Percentiles rank a stretch among this genome's conserved stretches.
Evolutionary conservation across 2,113 vertebrate species (phyloP).

Genomic region (Jacana jacana): DNA sequence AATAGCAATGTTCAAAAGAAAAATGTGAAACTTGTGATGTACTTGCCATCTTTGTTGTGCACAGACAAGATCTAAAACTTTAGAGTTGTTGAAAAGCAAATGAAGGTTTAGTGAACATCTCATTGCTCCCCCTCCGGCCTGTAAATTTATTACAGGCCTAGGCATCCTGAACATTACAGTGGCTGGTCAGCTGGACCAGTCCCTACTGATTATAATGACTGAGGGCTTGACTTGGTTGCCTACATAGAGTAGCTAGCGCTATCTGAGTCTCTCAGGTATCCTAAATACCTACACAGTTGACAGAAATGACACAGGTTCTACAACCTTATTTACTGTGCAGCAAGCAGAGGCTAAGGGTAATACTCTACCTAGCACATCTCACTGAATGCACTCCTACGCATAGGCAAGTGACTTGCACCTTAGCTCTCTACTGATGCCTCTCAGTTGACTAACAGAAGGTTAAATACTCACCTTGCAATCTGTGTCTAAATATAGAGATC

Average conservation of each 20-base stretch:
- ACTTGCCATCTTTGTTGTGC: not conserved
- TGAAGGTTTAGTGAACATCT: not conserved
- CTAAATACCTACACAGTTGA: not conserved
- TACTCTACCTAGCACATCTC: rapidly evolving
- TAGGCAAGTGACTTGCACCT: not conserved
- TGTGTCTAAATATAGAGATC: not conserved
- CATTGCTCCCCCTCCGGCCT: not conserved
- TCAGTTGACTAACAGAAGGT: not conserved
- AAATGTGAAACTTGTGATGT: rapidly evolving
- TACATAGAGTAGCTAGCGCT: not conserved
- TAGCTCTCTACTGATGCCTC: not conserved
- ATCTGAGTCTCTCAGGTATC: not conserved
- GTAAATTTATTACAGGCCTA: not conserved
- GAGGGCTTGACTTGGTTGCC: not conserved
- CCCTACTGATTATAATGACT: not conserved
- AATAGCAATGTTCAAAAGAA: not conserved
- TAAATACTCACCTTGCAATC: not conserved
- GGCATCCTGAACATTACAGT: not conserved
- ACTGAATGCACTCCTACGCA: not conserved
- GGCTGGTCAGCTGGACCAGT: not conserved
- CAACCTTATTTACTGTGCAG: not conserved
- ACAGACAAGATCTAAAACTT: not conserved
- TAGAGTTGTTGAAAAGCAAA: not conserved
- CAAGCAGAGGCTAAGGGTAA: not conserved
- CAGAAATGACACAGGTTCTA: not conserved